Conservation (phyloP, 1,140 invertebrate species). For the Caerostris darwini region DNA sequence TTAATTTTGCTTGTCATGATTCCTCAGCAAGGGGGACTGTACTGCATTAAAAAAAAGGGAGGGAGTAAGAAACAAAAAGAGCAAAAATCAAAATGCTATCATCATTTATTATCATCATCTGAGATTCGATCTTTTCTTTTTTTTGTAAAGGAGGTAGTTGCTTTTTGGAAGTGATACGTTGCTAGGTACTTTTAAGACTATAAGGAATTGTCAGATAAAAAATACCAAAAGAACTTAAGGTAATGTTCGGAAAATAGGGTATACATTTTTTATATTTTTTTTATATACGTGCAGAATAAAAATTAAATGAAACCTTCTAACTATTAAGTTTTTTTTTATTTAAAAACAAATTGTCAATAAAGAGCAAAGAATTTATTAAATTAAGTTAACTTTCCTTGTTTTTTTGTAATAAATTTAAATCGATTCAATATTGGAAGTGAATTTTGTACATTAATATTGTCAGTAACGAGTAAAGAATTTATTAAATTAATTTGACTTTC, state of each 20-base stretch:
- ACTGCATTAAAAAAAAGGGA: not conserved
- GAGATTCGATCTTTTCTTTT: slow-evolving; percentile 3
- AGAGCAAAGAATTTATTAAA: no score
- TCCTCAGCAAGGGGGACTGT: not conserved
- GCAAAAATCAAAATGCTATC: slow-evolving; percentile 32
- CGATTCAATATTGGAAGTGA: no score
- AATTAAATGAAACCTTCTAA: no score
- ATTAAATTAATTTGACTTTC: no score
- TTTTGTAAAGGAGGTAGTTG: not conserved
- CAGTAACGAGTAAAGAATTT: no score
- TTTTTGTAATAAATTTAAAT: no score
- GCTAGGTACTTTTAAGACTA: not conserved
- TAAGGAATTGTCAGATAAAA: not conserved
- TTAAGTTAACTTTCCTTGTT: no score
- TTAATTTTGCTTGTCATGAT: slow-evolving; percentile 68
- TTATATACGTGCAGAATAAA: no score
- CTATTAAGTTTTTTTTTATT: no score
- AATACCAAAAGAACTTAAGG: not conserved
- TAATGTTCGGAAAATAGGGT: not conserved
- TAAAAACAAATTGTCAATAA: no score
- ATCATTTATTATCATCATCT: slow-evolving; percentile 74
- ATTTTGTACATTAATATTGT: no score
- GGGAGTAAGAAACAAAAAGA: not conserved
- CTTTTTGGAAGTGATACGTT: not conserved
- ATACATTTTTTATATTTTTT: no score